phyloP scores from a whole-genome alignment of 2,888 invertebrate genomes.

The Drosophila sordidula region DNA sequence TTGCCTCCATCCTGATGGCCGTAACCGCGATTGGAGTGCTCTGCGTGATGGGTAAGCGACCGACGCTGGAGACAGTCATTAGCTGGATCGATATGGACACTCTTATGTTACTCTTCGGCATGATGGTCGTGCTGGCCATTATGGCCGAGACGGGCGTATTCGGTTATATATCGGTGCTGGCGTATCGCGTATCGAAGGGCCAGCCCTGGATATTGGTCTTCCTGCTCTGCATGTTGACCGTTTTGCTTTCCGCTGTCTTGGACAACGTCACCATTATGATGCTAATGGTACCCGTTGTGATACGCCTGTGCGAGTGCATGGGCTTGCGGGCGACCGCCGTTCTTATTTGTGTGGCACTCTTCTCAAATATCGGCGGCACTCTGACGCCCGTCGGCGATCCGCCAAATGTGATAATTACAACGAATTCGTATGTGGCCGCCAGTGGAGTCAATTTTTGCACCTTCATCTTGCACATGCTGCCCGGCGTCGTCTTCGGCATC shows the following conservation, averaged over 20 bases:
- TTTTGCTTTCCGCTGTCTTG: slow-evolving; percentile 89
- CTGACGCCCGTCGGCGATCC: slow-evolving; percentile 96
- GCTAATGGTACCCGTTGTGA: slow-evolving; percentile 91
- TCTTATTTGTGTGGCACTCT: slow-evolving; percentile 93
- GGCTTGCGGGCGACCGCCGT: slow-evolving; percentile 93
- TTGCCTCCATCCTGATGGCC: slow-evolving; percentile 85
- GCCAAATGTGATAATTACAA: slow-evolving; percentile 86
- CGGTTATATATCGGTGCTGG: slow-evolving; percentile 89
- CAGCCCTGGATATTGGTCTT: slow-evolving; percentile 90
- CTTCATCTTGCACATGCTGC: slow-evolving; percentile 92
- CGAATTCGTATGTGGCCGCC: slow-evolving; percentile 63
- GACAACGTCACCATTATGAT: slow-evolving; percentile 92
- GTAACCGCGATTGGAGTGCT: slow-evolving; percentile 89
- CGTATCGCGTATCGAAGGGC: slow-evolving; percentile 89
- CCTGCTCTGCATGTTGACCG: slow-evolving; percentile 89
- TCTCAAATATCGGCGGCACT: slow-evolving; percentile 95
- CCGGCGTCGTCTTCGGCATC: slow-evolving; percentile 87
- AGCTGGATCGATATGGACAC: slow-evolving; percentile 92
- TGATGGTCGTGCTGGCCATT: slow-evolving; percentile 92
- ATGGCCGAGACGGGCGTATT: slow-evolving; percentile 92
- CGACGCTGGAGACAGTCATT: slow-evolving; percentile 88
- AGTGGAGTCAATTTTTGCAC: slow-evolving; percentile 90
- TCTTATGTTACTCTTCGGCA: slow-evolving; percentile 89
- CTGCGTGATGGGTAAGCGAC: slow-evolving; percentile 88
- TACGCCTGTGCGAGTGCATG: slow-evolving; percentile 94